Base-by-base conservation (phyloP, 30 jellyfish, hydroid and myxozoan species). In the Clytia hemisphaerica region DNA sequence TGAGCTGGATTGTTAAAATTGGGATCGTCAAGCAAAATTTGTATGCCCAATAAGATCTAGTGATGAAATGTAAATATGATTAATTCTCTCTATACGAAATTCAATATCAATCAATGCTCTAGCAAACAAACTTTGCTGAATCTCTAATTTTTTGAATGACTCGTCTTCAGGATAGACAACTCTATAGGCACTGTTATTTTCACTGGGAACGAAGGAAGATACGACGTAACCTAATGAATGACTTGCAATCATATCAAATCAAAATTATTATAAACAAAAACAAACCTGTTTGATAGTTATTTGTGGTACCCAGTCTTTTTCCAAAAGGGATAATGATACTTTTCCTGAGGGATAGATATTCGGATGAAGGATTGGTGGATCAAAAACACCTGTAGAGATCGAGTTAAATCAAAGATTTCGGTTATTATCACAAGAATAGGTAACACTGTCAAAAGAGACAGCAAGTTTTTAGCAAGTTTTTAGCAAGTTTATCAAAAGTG, bases 1-100 rank as follows among this genome's bases (percentile, higher is more conserved):
- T 86, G 96, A 9, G 96, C 96, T 6, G 96, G 96, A 35, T 86
- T 77, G 24, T 86, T 79, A 44, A 86, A 86, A 62, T 86, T 86
- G 2, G 96, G 94, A 24, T 86, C 96, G 58, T 78, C 80, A 25
- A 86, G 74, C 31, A 86, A 68, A 73, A 86, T 38, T 46, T 86
- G 96, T 25, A 86, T 71, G 27, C 96, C 96, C 14, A 77, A 83
- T 27, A 86, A 34, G 3, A 83, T 76, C 95, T 83, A 2, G 10
- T 58, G 53, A 1, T 14, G 4, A 0, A 28, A 27, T 51, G 21
- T 0, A 37, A 6, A 44, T 40, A 6, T 18, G 6, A 48, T 18
- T 18, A 2, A 48, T 9, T 21, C 25, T 57, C 70, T 57, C 25
- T 22, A 6, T 22, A 6, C 19, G 24, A 46, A 3, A 46, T 9